These are phyloP conservation scores for Drosophila guanche DNA, from an alignment of 1,140 invertebrate species.

Conservation along the genomic window DNA sequence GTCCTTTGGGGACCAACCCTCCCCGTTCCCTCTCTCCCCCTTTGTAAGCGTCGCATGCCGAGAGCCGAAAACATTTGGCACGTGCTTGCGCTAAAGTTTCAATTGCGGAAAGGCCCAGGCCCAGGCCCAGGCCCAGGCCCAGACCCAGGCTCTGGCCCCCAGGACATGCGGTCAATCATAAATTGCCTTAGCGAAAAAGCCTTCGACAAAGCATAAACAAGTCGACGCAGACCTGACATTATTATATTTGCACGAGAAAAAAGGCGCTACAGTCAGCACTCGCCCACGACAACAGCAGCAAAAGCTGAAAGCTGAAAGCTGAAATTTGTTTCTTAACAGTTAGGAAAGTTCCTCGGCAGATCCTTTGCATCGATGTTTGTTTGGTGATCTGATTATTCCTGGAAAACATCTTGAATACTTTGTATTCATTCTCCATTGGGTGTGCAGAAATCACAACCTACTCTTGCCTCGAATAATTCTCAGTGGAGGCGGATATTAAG, in stretches of 20 bases:
- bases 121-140: too few species aligned
- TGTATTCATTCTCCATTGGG: too few species aligned
- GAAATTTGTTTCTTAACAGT: too few species aligned
- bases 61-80: conserved; percentile 50
- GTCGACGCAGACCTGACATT: conserved; percentile 71
- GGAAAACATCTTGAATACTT: too few species aligned
- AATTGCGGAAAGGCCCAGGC: conserved; percentile 15
- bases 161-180: conserved; percentile 73
- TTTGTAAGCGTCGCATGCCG: conserved; percentile 44
- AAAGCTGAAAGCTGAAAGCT: too few species aligned
- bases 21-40: not conserved
- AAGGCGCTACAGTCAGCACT: conserved; percentile 8
- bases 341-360: too few species aligned
- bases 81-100: conserved; percentile 50
- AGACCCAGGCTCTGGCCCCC: conserved; percentile 31
- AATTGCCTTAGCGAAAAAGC: conserved; percentile 69
- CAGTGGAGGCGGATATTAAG: too few species aligned
- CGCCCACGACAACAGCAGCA: not conserved
- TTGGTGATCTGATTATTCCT: too few species aligned
- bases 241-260: conserved; percentile 75
- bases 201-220: conserved; percentile 74
- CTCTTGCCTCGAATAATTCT: too few species aligned
- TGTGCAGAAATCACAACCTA: too few species aligned
- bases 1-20: conserved; percentile 7
- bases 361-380: too few species aligned